Conservation (phyloP, 1,140 invertebrate genomes). For the Lysiphlebus fabarum region DNA sequence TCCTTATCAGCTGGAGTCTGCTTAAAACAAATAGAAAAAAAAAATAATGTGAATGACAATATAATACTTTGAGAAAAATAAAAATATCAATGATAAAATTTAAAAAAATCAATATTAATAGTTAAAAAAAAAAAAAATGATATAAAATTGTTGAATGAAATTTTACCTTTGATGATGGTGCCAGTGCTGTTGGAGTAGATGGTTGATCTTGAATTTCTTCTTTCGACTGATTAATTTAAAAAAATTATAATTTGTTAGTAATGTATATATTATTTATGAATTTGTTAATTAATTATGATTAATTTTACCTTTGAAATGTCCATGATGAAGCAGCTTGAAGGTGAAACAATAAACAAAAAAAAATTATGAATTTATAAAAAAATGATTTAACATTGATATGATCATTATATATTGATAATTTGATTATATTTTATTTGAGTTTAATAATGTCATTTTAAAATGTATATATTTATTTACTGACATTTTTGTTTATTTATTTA, state of each 20-base stretch:
- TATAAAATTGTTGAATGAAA: constrained; percentile 3
- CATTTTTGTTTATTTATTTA: no score
- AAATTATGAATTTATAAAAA: no score
- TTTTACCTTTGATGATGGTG: constrained; percentile 37
- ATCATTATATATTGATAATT: no score
- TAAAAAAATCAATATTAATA: neutral
- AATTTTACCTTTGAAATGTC: constrained; percentile 39
- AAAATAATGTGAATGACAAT: constrained; percentile 1
- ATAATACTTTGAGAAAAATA: constrained; percentile 5
- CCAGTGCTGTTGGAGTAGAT: constrained; percentile 41
- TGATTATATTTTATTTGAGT: no score
- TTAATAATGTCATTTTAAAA: no score
- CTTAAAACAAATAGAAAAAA: constrained; percentile 28
- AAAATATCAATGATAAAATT: neutral
- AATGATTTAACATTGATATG: no score
- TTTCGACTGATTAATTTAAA: constrained; percentile 38
- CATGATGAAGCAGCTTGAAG: constrained; percentile 36
- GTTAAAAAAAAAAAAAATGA: neutral
- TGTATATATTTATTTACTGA: no score
- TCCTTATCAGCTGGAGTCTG: constrained; percentile 34
- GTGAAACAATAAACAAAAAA: no score
- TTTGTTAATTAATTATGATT: constrained; percentile 11
- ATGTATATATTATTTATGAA: constrained; percentile 7
- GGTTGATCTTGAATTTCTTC: constrained; percentile 44
- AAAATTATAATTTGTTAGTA: constrained; percentile 16